Base-by-base conservation (phyloP, 2,888 invertebrate genomes). In the Neoscelio sp. region DNA sequence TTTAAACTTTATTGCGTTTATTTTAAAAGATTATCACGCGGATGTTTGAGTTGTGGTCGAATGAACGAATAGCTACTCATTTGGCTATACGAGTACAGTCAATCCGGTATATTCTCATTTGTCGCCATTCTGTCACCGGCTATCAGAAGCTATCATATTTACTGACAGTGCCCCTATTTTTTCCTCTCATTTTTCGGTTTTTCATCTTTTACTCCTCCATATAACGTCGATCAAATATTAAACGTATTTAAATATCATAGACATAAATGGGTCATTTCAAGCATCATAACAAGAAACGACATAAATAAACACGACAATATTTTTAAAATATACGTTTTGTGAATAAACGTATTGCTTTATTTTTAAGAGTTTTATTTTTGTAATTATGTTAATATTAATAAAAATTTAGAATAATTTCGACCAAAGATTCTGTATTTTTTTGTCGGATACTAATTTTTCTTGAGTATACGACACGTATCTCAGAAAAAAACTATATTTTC, bases 91-190 rank as follows among this genome's bases (percentile, higher is more conserved):
- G 54, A 52, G 52, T 71, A 50, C 52, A 52, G 42, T 42, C 60
- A 54, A 40, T 26, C 42, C 62, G 44, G 71, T 71, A 71, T 71
- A 62, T 62, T 71, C 62, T 30, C 62, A 71, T 71, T 71, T 71
- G 62, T 62, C 71, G 62, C 71, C 52, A 62, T 62, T 71, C 71
- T 71, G 71, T 71, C 71, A 71, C 23, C 46, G 18, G 60, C 44
- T 71, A 71, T 71, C 62, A 62, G 42, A n/a, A 42, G 71, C 35
- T 62, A 62, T 62, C 62, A 52, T 52, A 50, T 62, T 60, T 62
- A 38, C 62, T 71, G 71, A 54, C 52, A 67, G 44, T 67, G 15
- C 54, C 44, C 46, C 44, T 33, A 54, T 44, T 67, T 67, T 67
- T 33, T 17, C 13, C 23, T 54, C 35, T 23, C 35, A 12, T 50